Conservation (phyloP, 1,140 invertebrate species). For the Pogonomyrmex californicus region DNA sequence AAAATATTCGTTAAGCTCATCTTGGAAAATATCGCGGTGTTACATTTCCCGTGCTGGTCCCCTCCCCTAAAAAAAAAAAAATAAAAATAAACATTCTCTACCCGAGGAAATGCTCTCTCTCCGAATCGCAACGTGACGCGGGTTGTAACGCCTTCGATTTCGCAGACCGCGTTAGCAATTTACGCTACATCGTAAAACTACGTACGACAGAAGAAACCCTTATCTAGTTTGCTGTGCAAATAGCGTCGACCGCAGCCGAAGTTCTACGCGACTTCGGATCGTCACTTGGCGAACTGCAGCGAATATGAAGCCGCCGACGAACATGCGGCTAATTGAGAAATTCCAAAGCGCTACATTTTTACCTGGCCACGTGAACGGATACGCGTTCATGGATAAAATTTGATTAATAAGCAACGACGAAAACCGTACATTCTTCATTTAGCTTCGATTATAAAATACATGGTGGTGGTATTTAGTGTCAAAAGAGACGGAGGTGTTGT, state of each 20-base stretch:
- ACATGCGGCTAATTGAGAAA: slow-evolving; percentile 10
- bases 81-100: too few relatives aligned
- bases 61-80: not conserved
- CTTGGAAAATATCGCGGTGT: slow-evolving; percentile 31
- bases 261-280: slow-evolving; percentile 15
- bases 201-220: slow-evolving; percentile 48
- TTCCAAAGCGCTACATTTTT: slow-evolving; percentile 13
- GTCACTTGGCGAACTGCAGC: not conserved
- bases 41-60: not conserved
- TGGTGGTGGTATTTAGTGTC: not conserved
- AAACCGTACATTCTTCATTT: slow-evolving; percentile 4
- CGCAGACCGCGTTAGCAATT: slow-evolving; percentile 4
- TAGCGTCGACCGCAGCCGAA: not conserved
- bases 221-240: slow-evolving; percentile 48
- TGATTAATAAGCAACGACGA: slow-evolving; percentile 2
- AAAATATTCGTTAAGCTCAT: not conserved
- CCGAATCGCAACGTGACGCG: not conserved
- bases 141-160: slow-evolving; percentile 21
- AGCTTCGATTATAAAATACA: slow-evolving; percentile 34
- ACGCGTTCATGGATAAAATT: slow-evolving; percentile 1
- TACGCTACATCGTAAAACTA: slow-evolving; percentile 39
- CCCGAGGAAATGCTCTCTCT: not conserved
- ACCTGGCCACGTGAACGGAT: not conserved
- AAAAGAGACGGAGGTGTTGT: slow-evolving; percentile 46
- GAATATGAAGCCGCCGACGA: slow-evolving; percentile 8